Percentiles rank a stretch among this genome's conserved stretches.
Evolutionary conservation across 2,888 invertebrate genomes (phyloP).

Genomic region (Aleiodes alternator): DNA sequence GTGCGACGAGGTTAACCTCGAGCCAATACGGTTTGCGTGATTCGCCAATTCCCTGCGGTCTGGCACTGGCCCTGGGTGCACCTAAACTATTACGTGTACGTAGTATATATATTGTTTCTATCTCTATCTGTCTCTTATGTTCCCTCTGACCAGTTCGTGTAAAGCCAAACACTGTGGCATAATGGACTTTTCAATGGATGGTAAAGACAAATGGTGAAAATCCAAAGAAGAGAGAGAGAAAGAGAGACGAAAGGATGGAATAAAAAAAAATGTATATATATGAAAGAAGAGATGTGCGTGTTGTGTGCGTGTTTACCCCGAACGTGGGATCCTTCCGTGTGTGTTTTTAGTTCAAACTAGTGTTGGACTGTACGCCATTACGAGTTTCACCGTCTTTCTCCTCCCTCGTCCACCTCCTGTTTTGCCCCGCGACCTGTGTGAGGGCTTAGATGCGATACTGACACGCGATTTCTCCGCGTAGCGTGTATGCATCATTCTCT

Average conservation of each 20-base stretch:
- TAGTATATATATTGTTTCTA: background rate
- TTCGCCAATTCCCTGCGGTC: constrained; percentile 65
- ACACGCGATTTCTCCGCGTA: constrained; percentile 56
- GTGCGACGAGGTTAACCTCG: constrained; percentile 68
- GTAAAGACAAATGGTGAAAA: constrained; percentile 20
- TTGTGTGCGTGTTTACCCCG: constrained; percentile 55
- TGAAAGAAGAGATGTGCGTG: constrained; percentile 27
- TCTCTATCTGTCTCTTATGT: background rate
- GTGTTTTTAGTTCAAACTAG: constrained; percentile 55
- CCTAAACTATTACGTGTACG: constrained; percentile 38
- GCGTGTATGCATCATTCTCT: constrained; percentile 25
- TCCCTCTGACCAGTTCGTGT: constrained; percentile 17
- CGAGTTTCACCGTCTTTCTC: constrained; percentile 42
- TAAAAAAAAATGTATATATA: no score
- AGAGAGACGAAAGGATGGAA: no score
- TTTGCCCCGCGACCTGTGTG: constrained; percentile 23
- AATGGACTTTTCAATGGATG: constrained; percentile 6
- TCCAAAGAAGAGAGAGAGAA: constrained; percentile 3
- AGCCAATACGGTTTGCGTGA: constrained; percentile 67
- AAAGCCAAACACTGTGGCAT: constrained; percentile 32
- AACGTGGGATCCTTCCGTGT: constrained; percentile 57
- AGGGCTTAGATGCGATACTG: constrained; percentile 55
- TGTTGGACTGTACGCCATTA: constrained; percentile 57
- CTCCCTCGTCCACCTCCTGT: constrained; percentile 12
- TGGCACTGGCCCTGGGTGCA: constrained; percentile 56